Evolutionary conservation across 2,888 invertebrate genomes (phyloP).

Genomic region (Andrena praecox): DNA sequence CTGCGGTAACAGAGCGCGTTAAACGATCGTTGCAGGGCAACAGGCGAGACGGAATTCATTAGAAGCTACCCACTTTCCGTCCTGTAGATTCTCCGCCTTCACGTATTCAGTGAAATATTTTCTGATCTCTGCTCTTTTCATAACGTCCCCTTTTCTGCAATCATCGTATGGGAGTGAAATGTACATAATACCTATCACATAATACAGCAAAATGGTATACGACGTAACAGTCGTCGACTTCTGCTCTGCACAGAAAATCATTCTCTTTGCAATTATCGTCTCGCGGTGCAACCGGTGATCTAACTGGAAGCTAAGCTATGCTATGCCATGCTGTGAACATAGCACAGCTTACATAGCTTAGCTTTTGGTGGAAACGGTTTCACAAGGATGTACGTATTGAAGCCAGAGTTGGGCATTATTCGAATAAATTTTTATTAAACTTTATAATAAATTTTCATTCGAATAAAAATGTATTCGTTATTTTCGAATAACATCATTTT

Average conservation of each 20-base stretch:
- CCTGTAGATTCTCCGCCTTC: slow-evolving; percentile 87
- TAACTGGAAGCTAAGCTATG: too few relatives aligned
- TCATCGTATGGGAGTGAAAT: slow-evolving; percentile 68
- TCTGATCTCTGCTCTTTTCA: slow-evolving; percentile 89
- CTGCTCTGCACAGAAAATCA: slow-evolving; percentile 63
- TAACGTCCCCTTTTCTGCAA: slow-evolving; percentile 87
- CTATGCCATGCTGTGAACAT: too few relatives aligned
- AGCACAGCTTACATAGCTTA: too few relatives aligned
- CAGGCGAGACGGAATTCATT: background rate
- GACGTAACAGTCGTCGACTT: slow-evolving; percentile 62
- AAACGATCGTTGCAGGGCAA: background rate
- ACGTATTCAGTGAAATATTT: slow-evolving; percentile 91
- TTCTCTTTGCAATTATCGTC: slow-evolving; percentile 55
- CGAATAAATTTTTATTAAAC: too few relatives aligned
- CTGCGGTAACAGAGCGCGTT: slow-evolving; percentile 80
- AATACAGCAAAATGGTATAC: slow-evolving; percentile 64
- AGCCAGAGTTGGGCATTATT: too few relatives aligned
- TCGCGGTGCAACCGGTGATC: slow-evolving; percentile 27
- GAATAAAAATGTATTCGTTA: too few relatives aligned
- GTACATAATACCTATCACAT: slow-evolving; percentile 61
- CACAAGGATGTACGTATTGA: too few relatives aligned
- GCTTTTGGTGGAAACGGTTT: too few relatives aligned
- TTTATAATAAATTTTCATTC: too few relatives aligned
- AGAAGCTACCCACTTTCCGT: slow-evolving; percentile 80
- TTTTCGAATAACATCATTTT: too few relatives aligned